Evolutionary conservation across 2,797 vertebrate species (phyloP).

Genomic region (Adrianichthys oophorus): DNA sequence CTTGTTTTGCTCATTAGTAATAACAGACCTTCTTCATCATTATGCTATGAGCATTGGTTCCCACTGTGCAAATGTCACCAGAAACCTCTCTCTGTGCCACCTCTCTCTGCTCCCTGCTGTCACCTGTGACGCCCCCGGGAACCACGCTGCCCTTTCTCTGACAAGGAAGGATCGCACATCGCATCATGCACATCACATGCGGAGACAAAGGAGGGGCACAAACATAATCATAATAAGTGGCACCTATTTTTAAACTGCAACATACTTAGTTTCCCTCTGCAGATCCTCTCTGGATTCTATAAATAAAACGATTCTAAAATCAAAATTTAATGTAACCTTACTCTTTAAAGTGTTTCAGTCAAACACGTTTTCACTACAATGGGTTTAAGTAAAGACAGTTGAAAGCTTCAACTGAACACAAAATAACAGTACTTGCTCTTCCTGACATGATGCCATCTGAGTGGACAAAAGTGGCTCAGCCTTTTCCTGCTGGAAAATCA

Average conservation of each 20-base stretch:
- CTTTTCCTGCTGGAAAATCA: no score
- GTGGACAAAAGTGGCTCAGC: no score
- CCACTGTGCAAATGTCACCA: constrained; percentile 61
- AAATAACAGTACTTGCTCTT: no score
- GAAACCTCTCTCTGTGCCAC: constrained; percentile 42
- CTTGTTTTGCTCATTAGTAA: constrained; percentile 46
- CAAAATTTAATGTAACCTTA: no score
- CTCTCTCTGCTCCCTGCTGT: constrained; percentile 50
- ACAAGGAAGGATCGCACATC: constrained; percentile 48
- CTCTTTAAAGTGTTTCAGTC: no score
- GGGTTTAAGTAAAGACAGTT: background rate
- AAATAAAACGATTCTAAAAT: background rate
- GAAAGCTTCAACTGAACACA: background rate
- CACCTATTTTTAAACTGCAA: constrained; percentile 1
- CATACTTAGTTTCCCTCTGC: background rate
- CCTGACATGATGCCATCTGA: no score
- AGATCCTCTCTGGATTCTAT: background rate
- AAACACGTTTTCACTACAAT: background rate
- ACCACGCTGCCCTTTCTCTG: constrained; percentile 57
- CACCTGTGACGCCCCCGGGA: constrained; percentile 49
- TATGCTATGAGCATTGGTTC: constrained; percentile 28
- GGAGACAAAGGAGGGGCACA: constrained; percentile 5
- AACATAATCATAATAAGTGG: constrained; percentile 13
- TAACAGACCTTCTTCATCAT: constrained; percentile 36
- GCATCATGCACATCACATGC: background rate